Evolutionary conservation across 2,888 invertebrate genomes (phyloP).

Genomic region (Drosophila kanekoi): DNA sequence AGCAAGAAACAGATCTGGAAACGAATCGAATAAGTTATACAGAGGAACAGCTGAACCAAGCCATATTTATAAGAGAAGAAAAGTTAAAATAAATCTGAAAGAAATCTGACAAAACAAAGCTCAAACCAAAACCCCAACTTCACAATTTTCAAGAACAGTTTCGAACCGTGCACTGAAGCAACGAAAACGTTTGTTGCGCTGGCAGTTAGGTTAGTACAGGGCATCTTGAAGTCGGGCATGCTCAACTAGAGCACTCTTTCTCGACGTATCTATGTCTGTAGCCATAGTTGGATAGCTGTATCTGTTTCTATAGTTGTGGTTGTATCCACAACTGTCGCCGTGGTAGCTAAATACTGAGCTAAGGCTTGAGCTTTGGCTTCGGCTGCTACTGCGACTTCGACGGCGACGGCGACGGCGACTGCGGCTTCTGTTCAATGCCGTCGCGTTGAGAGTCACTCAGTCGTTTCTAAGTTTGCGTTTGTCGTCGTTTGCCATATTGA

Average conservation of each 20-base stretch:
- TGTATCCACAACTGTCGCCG: slow-evolving; percentile 15
- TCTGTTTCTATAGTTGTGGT: slow-evolving; percentile 14
- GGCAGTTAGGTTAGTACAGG: not conserved
- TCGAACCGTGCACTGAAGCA: too few species aligned
- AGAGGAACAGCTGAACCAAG: too few species aligned
- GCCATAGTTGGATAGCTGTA: slow-evolving; percentile 26
- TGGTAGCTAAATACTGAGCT: slow-evolving; percentile 21
- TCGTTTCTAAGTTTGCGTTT: slow-evolving; percentile 71
- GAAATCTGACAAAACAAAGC: too few species aligned
- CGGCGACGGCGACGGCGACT: slow-evolving; percentile 8
- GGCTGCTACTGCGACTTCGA: not conserved
- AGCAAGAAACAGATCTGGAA: too few species aligned
- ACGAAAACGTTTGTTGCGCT: too few species aligned
- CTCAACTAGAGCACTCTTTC: slow-evolving; percentile 5
- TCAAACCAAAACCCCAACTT: too few species aligned
- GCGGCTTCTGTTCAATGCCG: slow-evolving; percentile 70
- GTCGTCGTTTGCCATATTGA: slow-evolving; percentile 73
- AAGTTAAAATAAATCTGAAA: too few species aligned
- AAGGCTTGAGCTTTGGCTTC: slow-evolving; percentile 15
- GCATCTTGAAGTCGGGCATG: not conserved
- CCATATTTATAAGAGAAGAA: too few species aligned
- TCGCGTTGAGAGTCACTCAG: slow-evolving; percentile 60
- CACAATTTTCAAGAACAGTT: too few species aligned
- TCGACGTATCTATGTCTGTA: slow-evolving; percentile 20
- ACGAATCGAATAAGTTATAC: too few species aligned